Base-by-base conservation (phyloP, 2,888 invertebrate species). In the Microctonus aethiopoides region DNA sequence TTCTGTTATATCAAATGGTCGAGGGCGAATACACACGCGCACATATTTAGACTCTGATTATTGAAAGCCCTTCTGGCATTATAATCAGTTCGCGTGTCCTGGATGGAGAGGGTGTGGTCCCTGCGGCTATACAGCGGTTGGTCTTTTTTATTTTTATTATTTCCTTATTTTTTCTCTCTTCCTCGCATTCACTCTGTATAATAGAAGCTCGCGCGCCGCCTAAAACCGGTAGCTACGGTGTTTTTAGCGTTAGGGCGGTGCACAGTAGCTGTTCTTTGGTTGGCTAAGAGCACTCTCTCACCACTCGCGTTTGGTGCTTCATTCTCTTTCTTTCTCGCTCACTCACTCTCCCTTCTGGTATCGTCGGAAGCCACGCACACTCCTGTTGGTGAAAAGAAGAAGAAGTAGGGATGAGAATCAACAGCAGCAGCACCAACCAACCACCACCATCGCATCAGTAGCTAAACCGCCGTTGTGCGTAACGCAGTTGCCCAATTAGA, bases 191-290 rank as follows among this genome's bases (percentile, higher is more conserved):
- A 13, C n/a, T 13, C 57, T 32, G 34, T 22, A 54, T 4, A 57
- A 26, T 41, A 41, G 68, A 52, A 65, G 64, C 72, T 57, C 69
- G 68, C 72, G 68, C 70, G 72, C 72, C 75, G 66, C 70, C 71
- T 64, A 68, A 66, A 71, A 83, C 85, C 85, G 83, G 86, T 85
- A 86, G 86, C 84, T 77, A 59, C 70, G 78, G 78, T 46, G 46
- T 46, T 77, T 82, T 80, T 80, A 80, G 80, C 80, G 83, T 82
- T 68, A 85, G 83, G 85, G 86, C 86, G 86, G 84, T 81, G 84
- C 86, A 85, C 86, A 72, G 86, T 86, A 86, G 86, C 85, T 74
- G 79, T 77, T 76, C 78, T 79, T 84, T 84, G 84, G 84, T 84
- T 84, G 84, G 84, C 84, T 82, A 84, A 80, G 78, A 72, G 72